Conservation (phyloP, 2,888 invertebrate genomes). For the Xylota segnis region DNA sequence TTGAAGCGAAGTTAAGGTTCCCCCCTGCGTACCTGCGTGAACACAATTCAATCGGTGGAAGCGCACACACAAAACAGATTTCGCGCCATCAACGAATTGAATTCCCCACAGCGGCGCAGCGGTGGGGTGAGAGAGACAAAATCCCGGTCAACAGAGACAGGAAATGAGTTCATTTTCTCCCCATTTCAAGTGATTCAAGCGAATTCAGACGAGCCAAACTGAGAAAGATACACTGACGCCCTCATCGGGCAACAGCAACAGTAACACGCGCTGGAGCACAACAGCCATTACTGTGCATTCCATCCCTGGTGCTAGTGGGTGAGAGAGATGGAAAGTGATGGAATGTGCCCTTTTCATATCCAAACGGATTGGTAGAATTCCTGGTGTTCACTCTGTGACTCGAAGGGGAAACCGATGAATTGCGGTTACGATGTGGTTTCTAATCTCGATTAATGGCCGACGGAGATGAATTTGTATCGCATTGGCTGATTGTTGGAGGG, state of each 20-base stretch:
- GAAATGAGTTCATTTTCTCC: neutral
- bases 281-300: conserved; percentile 67
- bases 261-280: conserved; percentile 28
- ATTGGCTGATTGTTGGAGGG: neutral
- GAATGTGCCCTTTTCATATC: conserved; percentile 42
- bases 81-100: conserved; percentile 43
- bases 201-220: conserved; percentile 1
- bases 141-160: conserved; percentile 20
- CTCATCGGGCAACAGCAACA: conserved; percentile 5
- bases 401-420: conserved; percentile 69
- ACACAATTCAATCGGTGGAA: conserved; percentile 19
- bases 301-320: neutral
- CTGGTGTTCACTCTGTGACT: neutral
- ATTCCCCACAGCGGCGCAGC: conserved; percentile 14
- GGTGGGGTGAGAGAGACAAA: neutral
- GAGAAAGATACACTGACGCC: conserved; percentile 21
- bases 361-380: conserved; percentile 62
- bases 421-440: conserved; percentile 56
- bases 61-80: conserved; percentile 36
- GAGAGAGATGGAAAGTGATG: conserved; percentile 17
- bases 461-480: conserved; percentile 55
- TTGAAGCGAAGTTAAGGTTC: conserved; percentile 66
- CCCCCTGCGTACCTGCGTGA: neutral
- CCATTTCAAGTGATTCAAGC: neutral
- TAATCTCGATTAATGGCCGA: conserved; percentile 70